These are phyloP conservation scores for Zaprionus vittiger DNA, from an alignment of 1,140 invertebrate genomes.

Conservation along the genomic window DNA sequence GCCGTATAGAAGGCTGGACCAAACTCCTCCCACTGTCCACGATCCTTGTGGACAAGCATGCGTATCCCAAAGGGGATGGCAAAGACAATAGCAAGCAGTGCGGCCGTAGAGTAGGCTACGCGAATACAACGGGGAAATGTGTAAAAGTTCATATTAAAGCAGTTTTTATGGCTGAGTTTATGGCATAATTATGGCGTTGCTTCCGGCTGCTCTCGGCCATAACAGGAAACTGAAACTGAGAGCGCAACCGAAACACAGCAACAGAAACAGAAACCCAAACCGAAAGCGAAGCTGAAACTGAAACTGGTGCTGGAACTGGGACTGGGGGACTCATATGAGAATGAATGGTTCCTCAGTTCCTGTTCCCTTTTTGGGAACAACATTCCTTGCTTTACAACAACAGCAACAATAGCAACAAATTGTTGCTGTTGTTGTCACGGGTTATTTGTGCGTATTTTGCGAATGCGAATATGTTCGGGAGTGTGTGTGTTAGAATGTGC, in stretches of 20 bases:
- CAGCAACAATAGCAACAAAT: no score
- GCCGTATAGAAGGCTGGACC: constrained; percentile 90
- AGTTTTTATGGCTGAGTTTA: constrained; percentile 72
- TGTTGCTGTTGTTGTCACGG: constrained; percentile 26
- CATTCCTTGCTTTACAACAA: constrained; percentile 29
- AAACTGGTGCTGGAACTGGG: not conserved
- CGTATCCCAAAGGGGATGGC: constrained; percentile 90
- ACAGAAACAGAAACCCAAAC: not conserved
- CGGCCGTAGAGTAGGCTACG: constrained; percentile 89
- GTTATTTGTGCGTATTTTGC: constrained; percentile 39
- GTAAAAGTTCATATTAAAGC: constrained; percentile 35
- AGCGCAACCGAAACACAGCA: not conserved
- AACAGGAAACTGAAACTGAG: constrained; percentile 53
- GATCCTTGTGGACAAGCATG: constrained; percentile 88
- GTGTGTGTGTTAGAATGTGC: constrained; percentile 6
- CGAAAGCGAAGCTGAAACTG: not conserved
- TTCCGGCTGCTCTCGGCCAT: constrained; percentile 43
- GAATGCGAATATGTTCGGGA: constrained; percentile 7
- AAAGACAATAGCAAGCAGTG: constrained; percentile 89
- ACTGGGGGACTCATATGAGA: constrained; percentile 27
- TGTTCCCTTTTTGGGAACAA: constrained; percentile 37
- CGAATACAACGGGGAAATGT: constrained; percentile 30
- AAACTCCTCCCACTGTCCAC: constrained; percentile 87
- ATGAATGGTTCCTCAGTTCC: constrained; percentile 65
- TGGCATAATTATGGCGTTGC: constrained; percentile 73